Base-by-base conservation (phyloP, 2,113 vertebrate species). In the Ivindomyrus marchei region DNA sequence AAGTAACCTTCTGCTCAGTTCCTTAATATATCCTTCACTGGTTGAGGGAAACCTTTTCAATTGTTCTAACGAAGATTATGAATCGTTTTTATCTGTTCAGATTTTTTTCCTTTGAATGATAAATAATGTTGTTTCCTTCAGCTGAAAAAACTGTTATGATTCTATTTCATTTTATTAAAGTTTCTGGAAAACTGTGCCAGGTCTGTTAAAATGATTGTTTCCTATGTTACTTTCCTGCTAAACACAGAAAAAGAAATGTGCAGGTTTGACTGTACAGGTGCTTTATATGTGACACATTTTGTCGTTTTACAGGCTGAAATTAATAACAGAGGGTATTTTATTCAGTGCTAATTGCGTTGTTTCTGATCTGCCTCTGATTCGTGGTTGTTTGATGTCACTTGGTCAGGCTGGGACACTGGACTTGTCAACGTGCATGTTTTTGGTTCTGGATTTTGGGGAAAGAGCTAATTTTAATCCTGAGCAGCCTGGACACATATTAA, bases 241-340 rank as follows among this genome's bases (percentile, higher is more conserved):
- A 39, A 89, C 31, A n/a, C 49, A 77, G 39, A 84, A 8, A 3
- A 56, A 84, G 70, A 46, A 45, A 27, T 45, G 31, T 62, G 19
- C 52, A 85, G 46, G 83, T 87, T 52, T 74, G 7, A 87, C n/a
- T 87, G 13, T 15, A 21, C 62, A 87, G 84, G 83, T 74, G 31
- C 87, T 74, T 87, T 87, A 86, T 66, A 27, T 87, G 83, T 17
- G 39, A 66, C 39, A 90, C 45, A 49, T 47, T 36, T 50, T 85
- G 80, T 50, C 62, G 31, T 90, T 92, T 92, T 91, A 92, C 85
- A 85, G 52, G 74, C 89, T 91, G 90, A 90, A 92, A 92, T 92
- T 88, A 93, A 85, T 88, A 77, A 89, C 88, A 84, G 42, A 88
- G 88, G 89, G 58, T 90, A 92, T 89, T 91, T 90, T 89, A 90